phyloP scores from a whole-genome alignment of 1,140 invertebrate species.

The Drosophila bifasciata region DNA sequence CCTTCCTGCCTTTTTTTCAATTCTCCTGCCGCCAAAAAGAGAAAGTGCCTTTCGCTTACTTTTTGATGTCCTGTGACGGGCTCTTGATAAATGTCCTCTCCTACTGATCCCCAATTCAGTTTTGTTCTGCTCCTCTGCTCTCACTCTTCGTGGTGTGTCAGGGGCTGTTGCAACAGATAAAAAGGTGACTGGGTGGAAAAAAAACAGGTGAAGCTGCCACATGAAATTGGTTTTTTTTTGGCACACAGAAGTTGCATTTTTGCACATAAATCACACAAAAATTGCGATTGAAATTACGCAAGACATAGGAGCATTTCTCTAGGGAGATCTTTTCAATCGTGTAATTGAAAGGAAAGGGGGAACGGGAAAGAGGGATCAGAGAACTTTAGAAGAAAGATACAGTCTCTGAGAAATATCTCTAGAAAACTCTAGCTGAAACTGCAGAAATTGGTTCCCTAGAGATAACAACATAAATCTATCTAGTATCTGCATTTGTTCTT shows the following conservation, averaged over 20 bases:
- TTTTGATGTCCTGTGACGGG: conserved; percentile 43
- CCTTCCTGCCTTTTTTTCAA: conserved; percentile 1
- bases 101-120: conserved; percentile 21
- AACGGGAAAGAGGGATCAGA: no score
- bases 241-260: conserved; percentile 5
- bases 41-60: conserved; percentile 34
- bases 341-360: neutral
- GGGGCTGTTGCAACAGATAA: conserved; percentile 22
- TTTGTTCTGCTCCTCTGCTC: neutral
- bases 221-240: conserved; percentile 41
- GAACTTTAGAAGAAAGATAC: no score
- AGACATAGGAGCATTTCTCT: neutral
- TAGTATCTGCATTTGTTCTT: no score
- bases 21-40: conserved; percentile 3
- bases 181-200: conserved; percentile 5
- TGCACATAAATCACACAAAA: conserved; percentile 44
- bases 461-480: no score
- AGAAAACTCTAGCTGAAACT: no score
- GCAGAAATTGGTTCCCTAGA: no score
- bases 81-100: conserved; percentile 51
- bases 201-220: conserved; percentile 13
- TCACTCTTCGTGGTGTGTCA: neutral
- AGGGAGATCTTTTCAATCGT: conserved; percentile 1
- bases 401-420: no score
- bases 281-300: conserved; percentile 32